Evolutionary conservation across 2,797 vertebrate species (phyloP), one percentile per base, ranked within the genome.

Genomic region (Acrocephalus scirpaceus): DNA sequence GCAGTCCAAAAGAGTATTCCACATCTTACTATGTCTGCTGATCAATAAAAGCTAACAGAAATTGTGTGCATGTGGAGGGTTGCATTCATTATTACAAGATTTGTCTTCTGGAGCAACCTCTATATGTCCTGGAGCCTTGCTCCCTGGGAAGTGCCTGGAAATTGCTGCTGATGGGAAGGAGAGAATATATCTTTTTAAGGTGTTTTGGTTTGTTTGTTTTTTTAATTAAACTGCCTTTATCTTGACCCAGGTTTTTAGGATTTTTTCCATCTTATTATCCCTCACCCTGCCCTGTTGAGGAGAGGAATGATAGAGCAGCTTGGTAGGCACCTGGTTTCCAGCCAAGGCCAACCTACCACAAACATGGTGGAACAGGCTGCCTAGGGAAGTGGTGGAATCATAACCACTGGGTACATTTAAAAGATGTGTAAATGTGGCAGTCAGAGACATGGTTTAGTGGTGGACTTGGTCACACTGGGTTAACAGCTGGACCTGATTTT

Each of bases 41-140:
- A 47, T 4, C 71, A 29, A 62, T 29, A 62, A 72, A 72, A 72
- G 10, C 10, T 29, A 22, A 45, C 21, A 71, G 13, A 66, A 56
- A 21, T 38, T 26, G 25, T 61, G 11, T 17, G 5, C 3, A 5
- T 10, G 7, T 10, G 0, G 9, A 3, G 10, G 4, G 0, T 42
- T 57, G 7, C 26, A 17, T 53, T 42, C 40, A 30, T 47, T n/a
- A 19, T 58, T 57, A 13, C 51, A 51, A 11, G 0, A 2, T 48
- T 74, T 58, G 3, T 44, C 23, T 74, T 80, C 45, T 9, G 10
- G 36, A 60, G 9, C 2, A 75, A 17, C 13, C 8, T 19, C n/a
- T 38, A 14, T 4, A 1, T 54, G 10, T 47, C 5, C 44, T 38
- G 45, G 42, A 64, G 30, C 20, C 23, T 7, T 65, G 10, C 20